Evolutionary conservation across 2,113 vertebrate genomes (phyloP), one percentile per base, ranked within the genome.

Genomic region (Lycaon pictus): DNA sequence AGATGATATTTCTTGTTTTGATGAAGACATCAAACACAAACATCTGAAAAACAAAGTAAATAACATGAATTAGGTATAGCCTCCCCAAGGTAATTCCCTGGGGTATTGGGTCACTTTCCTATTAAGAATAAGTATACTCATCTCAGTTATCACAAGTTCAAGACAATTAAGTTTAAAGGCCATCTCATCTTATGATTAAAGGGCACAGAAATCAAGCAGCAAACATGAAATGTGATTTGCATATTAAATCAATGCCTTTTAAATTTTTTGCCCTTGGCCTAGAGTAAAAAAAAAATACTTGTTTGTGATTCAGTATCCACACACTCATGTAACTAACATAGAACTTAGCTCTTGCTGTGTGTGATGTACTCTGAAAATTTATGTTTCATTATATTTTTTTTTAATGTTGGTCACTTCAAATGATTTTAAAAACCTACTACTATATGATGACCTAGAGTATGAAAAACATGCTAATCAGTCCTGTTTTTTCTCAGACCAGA

Each of bases 61-160:
- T 48, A 6, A 80, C 11, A 43, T 81, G 32, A 94, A 77, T 87
- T 35, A 74, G 74, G 29, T 6, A 48, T 76, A 29, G 20, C 10
- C 7, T 74, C 65, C 53, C 95, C 56, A 32, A 55, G 79, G 92
- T 93, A 89, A 93, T 76, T 95, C 92, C 89, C 93, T 93, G 32
- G 84, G 63, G 27, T 97, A 76, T 53, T 96, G 89, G 85, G 67
- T 96, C 83, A 92, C 63, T 55, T 95, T 98, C 91, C 83, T 77
- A n/a, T 69, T 91, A 92, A 92, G 19, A 95, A 90, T 82, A 76
- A 76, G 69, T 27, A 23, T 69, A 43, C 74, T 88, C 76, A 67
- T 55, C 77, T 90, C 16, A 27, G 9, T 81, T 82, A 43, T 23
- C 62, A 80, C 37, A 56, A 53, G 13, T 51, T 83, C 15, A 71